phyloP scores from a whole-genome alignment of 2,113 vertebrate genomes.

The Podarcis raffonei region DNA sequence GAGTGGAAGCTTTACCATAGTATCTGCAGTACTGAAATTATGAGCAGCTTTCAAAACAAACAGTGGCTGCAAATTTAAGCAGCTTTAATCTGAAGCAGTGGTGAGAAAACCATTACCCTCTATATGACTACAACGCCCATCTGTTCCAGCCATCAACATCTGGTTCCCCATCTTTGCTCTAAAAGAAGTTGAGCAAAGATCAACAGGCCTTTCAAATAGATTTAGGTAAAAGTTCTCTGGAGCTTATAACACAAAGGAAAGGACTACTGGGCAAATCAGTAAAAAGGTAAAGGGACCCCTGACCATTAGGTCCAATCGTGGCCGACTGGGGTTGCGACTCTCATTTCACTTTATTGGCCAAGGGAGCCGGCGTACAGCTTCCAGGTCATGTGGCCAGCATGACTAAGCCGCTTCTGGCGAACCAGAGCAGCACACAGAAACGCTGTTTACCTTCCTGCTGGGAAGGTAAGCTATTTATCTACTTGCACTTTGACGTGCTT shows the following conservation, averaged over 20 bases:
- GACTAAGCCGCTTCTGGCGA: too few relatives aligned
- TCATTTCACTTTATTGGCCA: too few relatives aligned
- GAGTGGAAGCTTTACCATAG: neutral
- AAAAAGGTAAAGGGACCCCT: too few relatives aligned
- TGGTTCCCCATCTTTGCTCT: neutral
- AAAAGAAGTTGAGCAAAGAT: neutral
- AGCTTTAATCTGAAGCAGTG: neutral
- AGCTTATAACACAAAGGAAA: neutral
- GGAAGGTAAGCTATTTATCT: too few relatives aligned
- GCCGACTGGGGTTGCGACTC: too few relatives aligned
- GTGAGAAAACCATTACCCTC: neutral
- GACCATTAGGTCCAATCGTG: too few relatives aligned
- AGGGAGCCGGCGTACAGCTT: too few relatives aligned
- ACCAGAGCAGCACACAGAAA: too few relatives aligned
- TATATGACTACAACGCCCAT: neutral
- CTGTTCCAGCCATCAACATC: neutral
- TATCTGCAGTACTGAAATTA: too few relatives aligned
- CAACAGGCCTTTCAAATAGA: neutral
- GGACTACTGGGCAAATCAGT: neutral
- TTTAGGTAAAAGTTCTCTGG: neutral
- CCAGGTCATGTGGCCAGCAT: too few relatives aligned
- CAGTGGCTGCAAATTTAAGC: neutral
- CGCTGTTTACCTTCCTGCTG: too few relatives aligned
- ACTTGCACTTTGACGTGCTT: too few relatives aligned
- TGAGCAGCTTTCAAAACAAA: neutral